Base-by-base conservation (phyloP, 2,797 vertebrate genomes). In the Muscicapa striata region DNA sequence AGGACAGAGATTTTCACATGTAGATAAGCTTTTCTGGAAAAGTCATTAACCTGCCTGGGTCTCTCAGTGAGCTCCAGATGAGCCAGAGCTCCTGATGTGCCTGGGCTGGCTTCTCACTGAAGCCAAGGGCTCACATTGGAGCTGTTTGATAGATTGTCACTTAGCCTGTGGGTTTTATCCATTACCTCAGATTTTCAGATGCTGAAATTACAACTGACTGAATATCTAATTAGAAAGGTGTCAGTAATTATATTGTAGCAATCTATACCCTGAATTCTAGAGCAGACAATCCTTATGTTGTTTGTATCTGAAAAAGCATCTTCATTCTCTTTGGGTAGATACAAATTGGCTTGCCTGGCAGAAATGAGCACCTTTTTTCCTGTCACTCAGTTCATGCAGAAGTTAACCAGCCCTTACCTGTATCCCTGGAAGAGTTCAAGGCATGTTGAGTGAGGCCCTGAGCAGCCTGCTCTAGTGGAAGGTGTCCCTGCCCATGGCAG, bases 1-100 rank as follows among this genome's bases (percentile, higher is more conserved):
- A 54, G 73, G 85, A 73, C 11, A 0, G 87, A 96, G 94, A 94
- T 97, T 95, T 97, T 96, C 94, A 94, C 96, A 96, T 84, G 87
- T 87, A 91, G 89, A 93, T 94, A 93, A 91, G 29, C 79, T 91
- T 78, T 73, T 84, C 92, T 96, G 94, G 76, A 75, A 85, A 94
- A 94, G 73, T 46, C 91, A 84, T 95, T 88, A 89, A 48, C 69
- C 38, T 78, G 26, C 13, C 59, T 90, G 51, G 26, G 40, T 10
- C 62, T 21, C 26, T 83, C 51, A 38, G 54, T 55, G 63, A 46
- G 54, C 20, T 52, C 55, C 32, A 82, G 32, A 67, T 0, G 1
- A 61, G 5, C 46, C 0, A 0, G 13, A 75, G 46, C n/a, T 55
- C 57, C n/a, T 86, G 63, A 34, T 67, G 36, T 29, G 34, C 45